Evolutionary conservation across 2,113 vertebrate genomes (phyloP), one percentile per base, ranked within the genome.

Genomic region (Pogona vitticeps): DNA sequence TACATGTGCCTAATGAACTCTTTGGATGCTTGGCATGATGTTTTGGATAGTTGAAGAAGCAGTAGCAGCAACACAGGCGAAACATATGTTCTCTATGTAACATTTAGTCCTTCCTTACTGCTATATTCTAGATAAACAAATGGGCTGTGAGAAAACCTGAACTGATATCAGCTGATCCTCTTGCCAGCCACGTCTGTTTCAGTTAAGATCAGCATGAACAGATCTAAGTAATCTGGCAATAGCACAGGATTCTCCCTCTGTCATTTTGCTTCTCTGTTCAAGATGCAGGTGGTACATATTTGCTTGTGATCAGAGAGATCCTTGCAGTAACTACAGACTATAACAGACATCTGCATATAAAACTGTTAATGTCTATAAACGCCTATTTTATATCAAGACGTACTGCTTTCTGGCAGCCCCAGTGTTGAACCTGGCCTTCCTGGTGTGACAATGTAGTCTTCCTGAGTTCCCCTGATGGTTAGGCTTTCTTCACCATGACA

Each of bases 381-480:
- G 17, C 36, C 59, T 46, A 21, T 72, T 86, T 76, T 86, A n/a
- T 82, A 94, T 91, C 52, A 87, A 84, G 18, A 3, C 89, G 23
- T 56, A 82, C 91, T 82, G 86, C 26, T 36, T 72, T n/a, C 23
- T 82, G 7, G 65, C 87, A 91, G 87, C 85, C 9, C 80, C 90
- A 38, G 40, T 42, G 9, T 40, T 31, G 65, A 68, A 12, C 46
- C 46, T 52, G 46, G 10, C 46, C 46, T 52, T 52, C 46, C 46
- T 52, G 46, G 46, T 10, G 46, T 52, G 46, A 52, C 46, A 5
- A 6, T 52, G 46, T 52, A 52, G 46, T 10, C 10, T 52, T 52
- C 46, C 46, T 52, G 46, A 10, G 46, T 52, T 52, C 46, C 46
- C 46, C 46, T 52, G 46, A 10, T 6, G 46, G 10, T n/a, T n/a